Base-by-base conservation (phyloP, 92 coral and sea anemone species). In the Epizoanthus stellaris region DNA sequence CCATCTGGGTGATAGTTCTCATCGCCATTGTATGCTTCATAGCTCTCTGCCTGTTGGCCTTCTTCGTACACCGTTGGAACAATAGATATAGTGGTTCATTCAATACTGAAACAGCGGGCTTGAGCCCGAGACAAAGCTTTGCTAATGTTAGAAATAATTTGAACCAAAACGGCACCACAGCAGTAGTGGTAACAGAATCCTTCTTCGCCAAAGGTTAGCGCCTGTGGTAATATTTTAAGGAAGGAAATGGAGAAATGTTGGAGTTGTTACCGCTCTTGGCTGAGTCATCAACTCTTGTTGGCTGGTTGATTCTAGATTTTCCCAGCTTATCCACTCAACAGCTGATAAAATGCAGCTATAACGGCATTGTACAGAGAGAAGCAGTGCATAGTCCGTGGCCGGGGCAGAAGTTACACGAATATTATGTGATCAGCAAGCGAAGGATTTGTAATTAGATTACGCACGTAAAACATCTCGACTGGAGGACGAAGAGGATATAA, bases 61-160 rank as follows among this genome's bases (percentile, higher is more conserved):
- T 79, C 53, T 63, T 63, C 72, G 40, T 79, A 1, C 21, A 62
- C 4, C 83, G 72, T 19, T 79, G 83, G 83, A 79, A 79, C 67
- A 79, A 79, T 17, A 70, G 83, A 63, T 79, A 79, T 42, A 79
- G 72, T 30, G 83, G 83, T 43, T 79, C 83, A 3, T 79, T 79
- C n/a, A 79, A 79, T 54, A 12, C 83, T 13, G 71, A 11, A 40
- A 21, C 70, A 34, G 5, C 73, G n/a, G 43, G 20, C 71, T 40
- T 64, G 59, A 79, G 40, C 83, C 83, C 71, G 3, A 23, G 71
- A 63, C 83, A 45, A 45, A 79, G 38, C 61, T 14, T 42, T 39
- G 47, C 59, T 45, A 59, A 79, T 23, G 65, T 42, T 34, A 64
- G 23, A 63, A 63, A 79, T 7, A 72, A 49, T n/a, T 72, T 72